A percentile compares a stretch with the other conserved stretches of the same genome.
These are phyloP conservation scores for Cheilinus undulatus DNA, from an alignment of 2,113 vertebrate genomes.

Conservation along the genomic window DNA sequence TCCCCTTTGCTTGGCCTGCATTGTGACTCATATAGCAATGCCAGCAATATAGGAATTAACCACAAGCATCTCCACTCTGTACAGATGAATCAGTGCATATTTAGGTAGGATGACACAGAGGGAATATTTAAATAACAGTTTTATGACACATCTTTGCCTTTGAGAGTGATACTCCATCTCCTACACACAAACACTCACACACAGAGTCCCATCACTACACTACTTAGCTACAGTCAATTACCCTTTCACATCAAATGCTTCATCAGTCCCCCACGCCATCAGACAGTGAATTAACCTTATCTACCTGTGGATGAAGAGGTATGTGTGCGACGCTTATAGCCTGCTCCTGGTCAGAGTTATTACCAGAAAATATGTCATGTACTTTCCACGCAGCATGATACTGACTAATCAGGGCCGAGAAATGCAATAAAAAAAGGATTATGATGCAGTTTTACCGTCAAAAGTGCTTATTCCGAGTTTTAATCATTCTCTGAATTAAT, in stretches of 20 bases:
- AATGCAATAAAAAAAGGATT: slow-evolving; percentile 81
- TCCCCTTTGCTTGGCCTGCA: neutral
- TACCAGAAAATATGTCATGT: slow-evolving; percentile 51
- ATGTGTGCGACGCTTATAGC: slow-evolving; percentile 45
- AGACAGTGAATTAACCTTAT: slow-evolving; percentile 78
- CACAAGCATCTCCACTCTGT: neutral
- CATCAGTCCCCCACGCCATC: slow-evolving; percentile 60
- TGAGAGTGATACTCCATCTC: slow-evolving; percentile 12
- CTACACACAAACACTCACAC: slow-evolving; percentile 8
- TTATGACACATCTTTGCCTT: slow-evolving; percentile 44
- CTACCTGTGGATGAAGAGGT: slow-evolving; percentile 70
- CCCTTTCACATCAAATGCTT: slow-evolving; percentile 80
- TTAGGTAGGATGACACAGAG: slow-evolving; percentile 25
- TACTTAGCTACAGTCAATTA: slow-evolving; percentile 73
- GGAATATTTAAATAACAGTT: slow-evolving; percentile 55
- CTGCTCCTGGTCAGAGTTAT: slow-evolving; percentile 39
- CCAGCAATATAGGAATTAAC: neutral
- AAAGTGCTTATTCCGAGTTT: slow-evolving; percentile 63
- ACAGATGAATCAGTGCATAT: slow-evolving; percentile 12
- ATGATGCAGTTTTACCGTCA: slow-evolving; percentile 54
- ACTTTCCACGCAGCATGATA: slow-evolving; percentile 66
- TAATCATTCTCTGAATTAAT: slow-evolving; percentile 62
- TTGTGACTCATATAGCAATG: neutral
- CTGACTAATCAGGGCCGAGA: slow-evolving; percentile 62
- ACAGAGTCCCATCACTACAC: slow-evolving; percentile 30